A percentile compares a stretch with the other conserved stretches of the same genome.
Evolutionary conservation across 2,797 vertebrate species (phyloP).

Genomic region (Varecia variegata): DNA sequence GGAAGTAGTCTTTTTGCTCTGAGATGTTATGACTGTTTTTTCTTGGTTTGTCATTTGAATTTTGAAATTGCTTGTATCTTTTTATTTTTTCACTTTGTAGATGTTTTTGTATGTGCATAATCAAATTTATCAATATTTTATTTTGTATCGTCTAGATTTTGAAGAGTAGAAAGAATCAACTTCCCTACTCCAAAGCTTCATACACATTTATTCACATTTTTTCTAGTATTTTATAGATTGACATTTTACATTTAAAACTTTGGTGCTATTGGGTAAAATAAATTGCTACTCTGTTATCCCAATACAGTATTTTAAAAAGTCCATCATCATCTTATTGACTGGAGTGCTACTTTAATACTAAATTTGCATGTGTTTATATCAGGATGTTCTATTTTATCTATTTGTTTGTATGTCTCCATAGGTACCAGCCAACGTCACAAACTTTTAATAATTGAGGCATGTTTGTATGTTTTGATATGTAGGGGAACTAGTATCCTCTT

Average conservation of each 20-base stretch:
- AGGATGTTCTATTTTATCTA: not conserved
- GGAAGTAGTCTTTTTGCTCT: not conserved
- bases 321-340: not conserved
- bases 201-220: not conserved
- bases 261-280: not conserved
- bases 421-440: not conserved
- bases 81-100: not conserved
- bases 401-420: not conserved
- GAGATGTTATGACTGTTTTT: not conserved
- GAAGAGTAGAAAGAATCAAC: not conserved
- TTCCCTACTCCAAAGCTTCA: not conserved
- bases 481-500: not conserved
- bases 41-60: not conserved
- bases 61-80: not conserved
- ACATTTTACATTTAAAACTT: not conserved
- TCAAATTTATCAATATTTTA: not conserved
- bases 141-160: not conserved
- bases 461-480: not conserved
- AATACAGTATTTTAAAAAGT: not conserved
- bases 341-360: not conserved
- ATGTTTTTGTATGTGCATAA: not conserved
- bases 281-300: not conserved
- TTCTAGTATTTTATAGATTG: not conserved
- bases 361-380: not conserved
- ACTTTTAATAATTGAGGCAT: not conserved